Base-by-base conservation (phyloP, 2,113 vertebrate genomes). In the Clarias gariepinus region DNA sequence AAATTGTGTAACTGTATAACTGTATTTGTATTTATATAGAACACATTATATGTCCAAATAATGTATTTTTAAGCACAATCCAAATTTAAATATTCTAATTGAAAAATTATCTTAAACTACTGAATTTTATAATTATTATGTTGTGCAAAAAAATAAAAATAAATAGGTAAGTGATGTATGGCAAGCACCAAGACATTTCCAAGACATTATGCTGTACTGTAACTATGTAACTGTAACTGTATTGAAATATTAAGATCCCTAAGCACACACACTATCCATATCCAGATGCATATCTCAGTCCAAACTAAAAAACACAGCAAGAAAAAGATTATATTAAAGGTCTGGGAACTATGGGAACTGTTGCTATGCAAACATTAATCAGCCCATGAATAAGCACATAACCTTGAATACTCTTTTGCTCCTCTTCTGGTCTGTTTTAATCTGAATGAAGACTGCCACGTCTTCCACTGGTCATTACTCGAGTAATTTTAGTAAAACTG, bases 381-480 rank as follows among this genome's bases (percentile, higher is more conserved):
- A 57, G 19, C 52, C 30, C 16, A 58, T 25, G 64, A 19, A 77
- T 60, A 69, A 57, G 28, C 30, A 28, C n/a, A 66, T 76, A 25
- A 61, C 63, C 33, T 60, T 28, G 23, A 68, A 68, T 66, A 7
- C 10, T 66, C 64, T 41, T 78, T 63, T 66, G 21, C 60, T 86
- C 76, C 16, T 76, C 58, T 64, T 64, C 55, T 88, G 76, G 69
- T 23, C 61, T 73, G 63, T 85, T 63, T 61, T 41, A 73, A 76
- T 23, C 83, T 64, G 47, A 53, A 57, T 58, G 61, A 53, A 79
- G 53, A 63, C 53, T 63, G 69, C 25, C 64, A 60, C 60, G 57
- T 71, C 41, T 83, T 88, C 81, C 86, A 88, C 58, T 77, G 85
- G 73, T 85, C 86, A 79, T 85, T 88, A 84, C 85, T 81, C 81